These are phyloP conservation scores for Falco columbarius DNA, from an alignment of 2,797 vertebrate genomes.

Conservation along the genomic window DNA sequence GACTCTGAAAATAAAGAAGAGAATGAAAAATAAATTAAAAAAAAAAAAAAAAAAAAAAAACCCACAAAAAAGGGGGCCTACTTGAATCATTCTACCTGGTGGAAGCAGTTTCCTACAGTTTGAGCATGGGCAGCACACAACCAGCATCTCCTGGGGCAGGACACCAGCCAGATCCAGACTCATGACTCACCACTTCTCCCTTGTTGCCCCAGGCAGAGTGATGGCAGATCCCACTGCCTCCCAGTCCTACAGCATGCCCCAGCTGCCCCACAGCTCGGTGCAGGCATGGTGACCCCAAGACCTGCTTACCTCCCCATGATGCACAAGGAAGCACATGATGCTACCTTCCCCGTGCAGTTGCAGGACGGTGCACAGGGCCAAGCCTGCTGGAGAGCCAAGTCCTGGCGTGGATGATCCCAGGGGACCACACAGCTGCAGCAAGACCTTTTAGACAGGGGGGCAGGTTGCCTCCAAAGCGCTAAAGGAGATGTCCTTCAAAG, in stretches of 20 bases:
- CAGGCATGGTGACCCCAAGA: rapidly evolving
- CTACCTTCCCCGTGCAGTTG: not conserved
- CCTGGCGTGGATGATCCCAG: not conserved
- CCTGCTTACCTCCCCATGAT: not conserved
- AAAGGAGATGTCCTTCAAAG: not conserved
- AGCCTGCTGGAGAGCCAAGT: not conserved
- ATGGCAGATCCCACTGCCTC: not conserved
- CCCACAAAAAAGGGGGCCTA: rapidly evolving
- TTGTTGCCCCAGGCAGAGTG: not conserved
- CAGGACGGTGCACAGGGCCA: rapidly evolving
- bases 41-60: not conserved
- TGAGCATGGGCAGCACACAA: not conserved
- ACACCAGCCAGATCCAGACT: not conserved
- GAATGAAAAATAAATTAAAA: not conserved
- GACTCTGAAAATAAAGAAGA: not conserved
- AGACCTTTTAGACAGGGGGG: not conserved
- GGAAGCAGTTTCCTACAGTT: not conserved
- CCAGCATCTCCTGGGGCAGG: not conserved
- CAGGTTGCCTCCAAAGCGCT: not conserved
- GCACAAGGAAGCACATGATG: not conserved
- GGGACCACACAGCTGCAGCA: not conserved
- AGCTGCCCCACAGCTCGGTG: not conserved
- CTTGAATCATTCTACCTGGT: not conserved
- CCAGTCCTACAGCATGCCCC: not conserved
- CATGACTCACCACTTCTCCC: not conserved